Evolutionary conservation across 2,113 vertebrate genomes (phyloP).

Genomic region (Tympanuchus pallidicinctus): DNA sequence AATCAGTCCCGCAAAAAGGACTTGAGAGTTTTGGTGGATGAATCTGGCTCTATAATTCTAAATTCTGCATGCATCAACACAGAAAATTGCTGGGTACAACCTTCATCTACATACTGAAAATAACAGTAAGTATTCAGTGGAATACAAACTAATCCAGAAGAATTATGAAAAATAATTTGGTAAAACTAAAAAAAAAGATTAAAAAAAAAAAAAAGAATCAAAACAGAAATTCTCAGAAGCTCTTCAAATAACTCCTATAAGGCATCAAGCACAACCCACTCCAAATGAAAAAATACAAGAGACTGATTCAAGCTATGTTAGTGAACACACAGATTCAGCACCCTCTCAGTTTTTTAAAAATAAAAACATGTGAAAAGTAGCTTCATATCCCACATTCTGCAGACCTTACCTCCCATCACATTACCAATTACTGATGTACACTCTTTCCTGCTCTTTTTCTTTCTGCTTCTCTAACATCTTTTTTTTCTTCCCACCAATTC

Average conservation of each 20-base stretch:
- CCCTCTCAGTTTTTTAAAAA: background rate
- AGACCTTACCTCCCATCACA: background rate
- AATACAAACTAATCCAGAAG: background rate
- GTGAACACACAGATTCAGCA: background rate
- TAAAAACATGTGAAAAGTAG: background rate
- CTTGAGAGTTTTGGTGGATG: background rate
- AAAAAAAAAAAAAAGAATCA: background rate
- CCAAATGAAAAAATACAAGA: background rate
- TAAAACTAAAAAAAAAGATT: background rate
- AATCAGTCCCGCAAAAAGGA: background rate
- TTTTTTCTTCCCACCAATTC: background rate
- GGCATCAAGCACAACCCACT: background rate
- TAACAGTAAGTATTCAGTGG: background rate
- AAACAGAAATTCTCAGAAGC: background rate
- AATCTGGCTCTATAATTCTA: background rate
- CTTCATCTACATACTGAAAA: background rate
- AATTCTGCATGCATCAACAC: background rate
- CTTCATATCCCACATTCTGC: background rate
- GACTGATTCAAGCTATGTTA: background rate
- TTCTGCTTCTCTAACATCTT: background rate
- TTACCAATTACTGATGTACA: background rate
- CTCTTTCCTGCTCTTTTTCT: background rate
- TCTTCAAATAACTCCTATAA: background rate
- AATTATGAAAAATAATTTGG: background rate
- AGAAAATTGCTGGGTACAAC: background rate